Base-by-base conservation (phyloP, 2,113 vertebrate species). In the Callorhinus ursinus region DNA sequence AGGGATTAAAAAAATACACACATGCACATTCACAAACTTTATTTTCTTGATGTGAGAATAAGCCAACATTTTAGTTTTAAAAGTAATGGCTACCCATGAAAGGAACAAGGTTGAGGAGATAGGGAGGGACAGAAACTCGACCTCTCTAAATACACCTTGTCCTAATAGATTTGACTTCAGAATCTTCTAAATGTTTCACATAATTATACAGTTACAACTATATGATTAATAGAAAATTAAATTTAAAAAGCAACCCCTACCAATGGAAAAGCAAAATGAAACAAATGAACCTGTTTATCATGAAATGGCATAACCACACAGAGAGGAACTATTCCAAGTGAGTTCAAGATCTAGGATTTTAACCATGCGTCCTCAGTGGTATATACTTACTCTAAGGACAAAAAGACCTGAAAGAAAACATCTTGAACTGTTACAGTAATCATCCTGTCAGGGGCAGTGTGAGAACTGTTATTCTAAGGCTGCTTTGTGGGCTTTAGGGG, bases 41-140 rank as follows among this genome's bases (percentile, higher is more conserved):
- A 33, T 59, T 89, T 84, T 88, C 80, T 95, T 51, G 71, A 90
- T 57, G 82, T 33, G 57, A 97, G 8, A 95, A 82, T 83, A 89
- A 95, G 61, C 19, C 53, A 96, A 92, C 72, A 89, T 86, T 51
- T 95, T 94, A 77, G 80, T 71, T 95, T 95, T 77, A 97, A 97
- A 97, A 31, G 74, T 72, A 92, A 87, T 71, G 42, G 26, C 61
- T 55, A 76, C 39, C 36, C 69, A 80, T 53, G 59, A 90, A 88
- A 91, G 7, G 0, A 84, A 93, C 16, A 31, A 53, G 11, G 7
- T 42, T 92, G 51, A 74, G 46, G 53, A 2, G 21, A 49, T 8
- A 79, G 15, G 19, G 4, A 71, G 36, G n/a, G 14, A 42, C 19
- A 91, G 84, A 94, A 92, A 82, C 9, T 33, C 53, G 59, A 65